phyloP scores from a whole-genome alignment of 2,888 invertebrate species.

The Ariolimax columbianus region DNA sequence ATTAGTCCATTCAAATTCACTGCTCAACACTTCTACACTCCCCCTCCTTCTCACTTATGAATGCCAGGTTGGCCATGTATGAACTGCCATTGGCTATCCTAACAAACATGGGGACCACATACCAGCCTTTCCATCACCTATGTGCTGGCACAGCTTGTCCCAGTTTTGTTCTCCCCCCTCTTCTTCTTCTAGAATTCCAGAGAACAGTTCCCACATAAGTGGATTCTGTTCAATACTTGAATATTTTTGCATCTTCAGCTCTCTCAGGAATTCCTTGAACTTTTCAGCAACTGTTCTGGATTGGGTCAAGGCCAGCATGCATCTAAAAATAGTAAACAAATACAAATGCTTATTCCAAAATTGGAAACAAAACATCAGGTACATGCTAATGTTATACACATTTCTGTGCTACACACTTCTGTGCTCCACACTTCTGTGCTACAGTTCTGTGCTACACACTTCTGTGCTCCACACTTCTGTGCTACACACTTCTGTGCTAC shows the following conservation, averaged over 20 bases:
- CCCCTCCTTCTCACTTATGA: too few species aligned
- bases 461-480: too few species aligned
- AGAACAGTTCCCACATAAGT: slow-evolving; percentile 37
- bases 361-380: background rate
- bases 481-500: too few species aligned
- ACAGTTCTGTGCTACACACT: too few species aligned
- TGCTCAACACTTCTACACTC: too few species aligned
- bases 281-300: slow-evolving; percentile 35
- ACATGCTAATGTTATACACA: background rate
- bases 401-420: background rate
- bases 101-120: slow-evolving; percentile 12
- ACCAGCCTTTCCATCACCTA: background rate
- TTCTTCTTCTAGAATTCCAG: slow-evolving; percentile 12
- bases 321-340: slow-evolving; percentile 14
- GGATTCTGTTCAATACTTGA: slow-evolving; percentile 47
- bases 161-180: slow-evolving; percentile 1
- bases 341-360: background rate
- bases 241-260: slow-evolving; percentile 39
- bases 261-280: slow-evolving; percentile 32
- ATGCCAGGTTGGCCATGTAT: too few species aligned
- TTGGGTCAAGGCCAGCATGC: slow-evolving; percentile 37
- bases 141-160: slow-evolving; percentile 1
- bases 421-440: too few species aligned
- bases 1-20: too few species aligned
- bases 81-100: too few species aligned